A percentile compares a stretch with the other conserved stretches of the same genome.
These are phyloP conservation scores for Cistogaster globosa DNA, from an alignment of 2,888 invertebrate species.

Conservation along the genomic window DNA sequence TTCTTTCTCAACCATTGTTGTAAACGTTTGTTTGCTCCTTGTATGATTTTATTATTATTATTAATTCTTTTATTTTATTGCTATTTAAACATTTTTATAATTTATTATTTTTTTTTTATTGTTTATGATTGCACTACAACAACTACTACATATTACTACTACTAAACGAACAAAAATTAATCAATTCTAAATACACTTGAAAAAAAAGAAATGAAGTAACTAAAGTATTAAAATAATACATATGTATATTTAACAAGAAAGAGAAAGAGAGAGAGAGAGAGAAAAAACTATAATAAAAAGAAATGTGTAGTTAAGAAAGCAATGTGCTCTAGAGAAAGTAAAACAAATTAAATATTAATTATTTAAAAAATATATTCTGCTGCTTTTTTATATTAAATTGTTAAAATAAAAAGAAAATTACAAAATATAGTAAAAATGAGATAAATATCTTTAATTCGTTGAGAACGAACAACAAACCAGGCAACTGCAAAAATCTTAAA, in stretches of 20 bases:
- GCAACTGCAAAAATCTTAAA: slow-evolving; percentile 23
- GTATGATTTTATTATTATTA: slow-evolving; percentile 30
- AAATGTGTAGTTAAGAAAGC: slow-evolving; percentile 40
- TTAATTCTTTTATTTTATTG: slow-evolving; percentile 74
- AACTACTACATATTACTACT: slow-evolving; percentile 51
- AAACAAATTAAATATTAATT: slow-evolving; percentile 46
- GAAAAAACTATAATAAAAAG: slow-evolving; percentile 17
- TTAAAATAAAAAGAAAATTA: not conserved
- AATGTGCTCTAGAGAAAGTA: slow-evolving; percentile 35
- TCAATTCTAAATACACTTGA: slow-evolving; percentile 28
- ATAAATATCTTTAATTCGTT: slow-evolving; percentile 23
- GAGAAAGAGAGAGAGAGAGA: too few relatives aligned
- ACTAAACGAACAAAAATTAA: slow-evolving; percentile 71
- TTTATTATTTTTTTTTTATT: slow-evolving; percentile 40
- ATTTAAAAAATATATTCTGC: slow-evolving; percentile 15
- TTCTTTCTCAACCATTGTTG: slow-evolving; percentile 6
- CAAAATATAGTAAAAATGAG: not conserved
- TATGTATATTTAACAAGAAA: slow-evolving; percentile 15
- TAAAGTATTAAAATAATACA: slow-evolving; percentile 62
- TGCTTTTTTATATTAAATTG: slow-evolving; percentile 34
- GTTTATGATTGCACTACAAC: slow-evolving; percentile 50
- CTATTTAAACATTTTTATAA: slow-evolving; percentile 68
- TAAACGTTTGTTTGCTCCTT: slow-evolving; percentile 8
- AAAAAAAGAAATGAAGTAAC: slow-evolving; percentile 54
- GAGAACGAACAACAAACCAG: slow-evolving; percentile 34